Base-by-base conservation (phyloP, 2,797 vertebrate species). In the Corythornis leucogaster region DNA sequence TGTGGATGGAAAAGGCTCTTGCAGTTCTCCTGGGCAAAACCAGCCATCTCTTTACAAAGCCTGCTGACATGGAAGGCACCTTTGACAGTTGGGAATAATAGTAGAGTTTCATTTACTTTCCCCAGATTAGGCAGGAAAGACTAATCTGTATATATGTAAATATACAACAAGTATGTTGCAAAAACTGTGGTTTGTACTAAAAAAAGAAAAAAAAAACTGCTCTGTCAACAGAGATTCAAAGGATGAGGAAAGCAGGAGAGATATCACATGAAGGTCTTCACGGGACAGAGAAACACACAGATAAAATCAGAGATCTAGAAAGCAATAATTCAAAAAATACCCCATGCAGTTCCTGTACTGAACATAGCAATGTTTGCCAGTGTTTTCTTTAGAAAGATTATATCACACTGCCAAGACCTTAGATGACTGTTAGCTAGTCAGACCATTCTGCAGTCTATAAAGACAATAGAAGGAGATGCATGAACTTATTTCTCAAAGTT, bases 211-310 rank as follows among this genome's bases (percentile, higher is more conserved):
- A 33, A 33, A 33, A 33, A 8, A 8, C 33, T 33, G 61, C 16
- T 33, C 2, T 30, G 24, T 20, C 43, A 48, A 78, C 24, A 54
- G 42, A 57, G 16, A 73, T 54, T 76, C 43, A 73, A 63, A 79
- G 31, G 9, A 24, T 51, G 8, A 68, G 6, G 21, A 62, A 66
- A 13, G 28, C 20, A 62, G 19, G 38, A 87, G 7, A 80, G 14
- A 80, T 6, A 6, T 1, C 8, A 67, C 2, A 1, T 0, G 0
- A n/a, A 67, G 4, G 3, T 33, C 57, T 59, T 8, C 17, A 45
- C 5, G 42, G 9, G 19, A 51, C 2, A 68, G 35, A 71, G 42
- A 87, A 75, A 61, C 4, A 33, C 19, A 35, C 24, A 30, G 21
- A 15, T 0, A 24, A 69, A 89, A 40, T 3, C 5, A 87, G 31